Conservation (phyloP, 2,888 invertebrate genomes). For the Quadroppia sp. region DNA sequence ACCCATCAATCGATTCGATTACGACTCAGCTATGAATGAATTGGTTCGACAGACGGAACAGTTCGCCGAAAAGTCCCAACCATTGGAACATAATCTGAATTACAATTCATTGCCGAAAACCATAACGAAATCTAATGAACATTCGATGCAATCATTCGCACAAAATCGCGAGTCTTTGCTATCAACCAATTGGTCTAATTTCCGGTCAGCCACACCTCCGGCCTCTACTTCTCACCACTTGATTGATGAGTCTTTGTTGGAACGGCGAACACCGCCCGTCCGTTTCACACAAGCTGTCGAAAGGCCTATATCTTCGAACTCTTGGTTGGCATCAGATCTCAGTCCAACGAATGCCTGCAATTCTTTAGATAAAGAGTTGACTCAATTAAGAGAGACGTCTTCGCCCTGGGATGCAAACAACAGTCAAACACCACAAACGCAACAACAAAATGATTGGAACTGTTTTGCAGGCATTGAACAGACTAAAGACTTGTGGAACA, state of each 20-base stretch:
- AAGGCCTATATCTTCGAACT: constrained; percentile 20
- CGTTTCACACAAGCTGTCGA: constrained; percentile 27
- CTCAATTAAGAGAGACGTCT: constrained; percentile 27
- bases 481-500: constrained; percentile 29
- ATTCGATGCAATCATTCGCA: background rate
- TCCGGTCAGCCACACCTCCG: constrained; percentile 18
- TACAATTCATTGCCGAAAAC: background rate
- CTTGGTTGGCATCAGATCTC: constrained; percentile 7
- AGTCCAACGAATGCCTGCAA: background rate
- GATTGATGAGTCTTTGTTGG: constrained; percentile 5
- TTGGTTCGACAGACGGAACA: constrained; percentile 41
- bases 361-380: constrained; percentile 32
- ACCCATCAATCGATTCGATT: constrained; percentile 42
- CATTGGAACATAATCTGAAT: background rate
- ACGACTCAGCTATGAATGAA: constrained; percentile 40
- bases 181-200: constrained; percentile 10
- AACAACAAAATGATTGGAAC: constrained; percentile 19
- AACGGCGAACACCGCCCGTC: constrained; percentile 5
- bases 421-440: background rate
- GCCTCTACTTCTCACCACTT: constrained; percentile 16
- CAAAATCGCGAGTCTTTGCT: constrained; percentile 30
- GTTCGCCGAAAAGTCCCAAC: constrained; percentile 32
- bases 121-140: constrained; percentile 9
- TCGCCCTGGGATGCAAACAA: constrained; percentile 33
- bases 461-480: constrained; percentile 13